Conservation (phyloP, 1,140 invertebrate genomes). For the Bombus picipes region DNA sequence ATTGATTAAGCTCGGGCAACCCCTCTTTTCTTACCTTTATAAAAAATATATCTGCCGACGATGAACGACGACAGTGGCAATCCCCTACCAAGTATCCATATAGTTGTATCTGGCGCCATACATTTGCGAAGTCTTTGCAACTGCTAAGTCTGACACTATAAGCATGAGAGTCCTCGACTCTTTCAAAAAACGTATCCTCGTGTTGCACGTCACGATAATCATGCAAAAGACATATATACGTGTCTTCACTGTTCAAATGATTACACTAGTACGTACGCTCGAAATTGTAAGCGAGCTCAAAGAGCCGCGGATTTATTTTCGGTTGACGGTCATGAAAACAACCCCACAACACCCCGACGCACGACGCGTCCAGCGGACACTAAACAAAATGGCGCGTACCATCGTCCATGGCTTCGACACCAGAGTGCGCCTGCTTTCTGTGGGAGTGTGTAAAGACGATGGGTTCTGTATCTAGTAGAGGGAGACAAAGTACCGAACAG, state of each 20-base stretch:
- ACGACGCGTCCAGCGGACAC: conserved; percentile 64
- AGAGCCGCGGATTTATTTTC: conserved; percentile 38
- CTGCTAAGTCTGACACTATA: conserved; percentile 23
- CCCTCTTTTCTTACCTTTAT: conserved; percentile 45
- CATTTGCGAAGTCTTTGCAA: conserved; percentile 22
- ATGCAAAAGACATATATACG: conserved; percentile 16
- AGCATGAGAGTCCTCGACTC: conserved; percentile 16
- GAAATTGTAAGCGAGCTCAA: conserved; percentile 11
- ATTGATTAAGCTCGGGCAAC: conserved; percentile 42
- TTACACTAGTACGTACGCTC: neutral
- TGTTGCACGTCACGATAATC: conserved; percentile 37
- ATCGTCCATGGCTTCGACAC: conserved; percentile 48
- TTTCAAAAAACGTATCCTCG: conserved; percentile 19
- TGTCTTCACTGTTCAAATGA: conserved; percentile 9
- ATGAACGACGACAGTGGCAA: neutral
- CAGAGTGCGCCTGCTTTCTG: conserved; percentile 49
- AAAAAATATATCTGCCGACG: conserved; percentile 24
- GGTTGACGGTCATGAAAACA: conserved; percentile 45
- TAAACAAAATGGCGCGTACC: conserved; percentile 67
- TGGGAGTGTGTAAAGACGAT: neutral
- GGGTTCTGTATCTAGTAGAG: conserved; percentile 4
- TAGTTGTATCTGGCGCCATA: conserved; percentile 31
- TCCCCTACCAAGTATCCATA: conserved; percentile 38
- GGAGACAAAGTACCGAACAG: conserved; percentile 51
- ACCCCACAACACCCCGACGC: conserved; percentile 62